phyloP scores from a whole-genome alignment of 2,888 invertebrate species.

The Lithophane socia region DNA sequence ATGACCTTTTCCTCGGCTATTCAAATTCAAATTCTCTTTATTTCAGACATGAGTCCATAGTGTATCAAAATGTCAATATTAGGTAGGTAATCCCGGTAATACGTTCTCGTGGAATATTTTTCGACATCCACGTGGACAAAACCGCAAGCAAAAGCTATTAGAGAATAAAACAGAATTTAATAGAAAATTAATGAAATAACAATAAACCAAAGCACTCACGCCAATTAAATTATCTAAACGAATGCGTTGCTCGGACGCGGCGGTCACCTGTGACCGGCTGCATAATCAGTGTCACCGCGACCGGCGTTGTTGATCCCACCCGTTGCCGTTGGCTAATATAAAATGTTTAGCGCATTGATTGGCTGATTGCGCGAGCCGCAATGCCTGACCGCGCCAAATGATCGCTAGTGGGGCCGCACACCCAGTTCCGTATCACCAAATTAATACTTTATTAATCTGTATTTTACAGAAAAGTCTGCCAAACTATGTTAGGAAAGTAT shows the following conservation, averaged over 20 bases:
- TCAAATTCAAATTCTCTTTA: no score
- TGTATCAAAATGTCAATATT: no score
- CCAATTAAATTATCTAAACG: constrained; percentile 8
- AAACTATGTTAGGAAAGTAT: not conserved
- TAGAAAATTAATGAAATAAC: not conserved
- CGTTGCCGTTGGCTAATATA: constrained; percentile 25
- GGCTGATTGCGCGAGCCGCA: constrained; percentile 53
- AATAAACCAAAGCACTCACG: not conserved
- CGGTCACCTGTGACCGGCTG: constrained; percentile 5
- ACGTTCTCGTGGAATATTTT: no score
- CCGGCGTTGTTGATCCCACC: constrained; percentile 23
- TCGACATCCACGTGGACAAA: no score
- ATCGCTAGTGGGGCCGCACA: not conserved
- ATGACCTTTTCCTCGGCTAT: no score
- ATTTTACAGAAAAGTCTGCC: not conserved
- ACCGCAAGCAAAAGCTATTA: no score
- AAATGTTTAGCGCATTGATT: constrained; percentile 59
- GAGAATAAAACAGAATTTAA: no score
- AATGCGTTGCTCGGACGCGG: not conserved
- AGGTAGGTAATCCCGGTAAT: no score
- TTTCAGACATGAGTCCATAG: no score
- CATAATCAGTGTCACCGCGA: constrained; percentile 41
- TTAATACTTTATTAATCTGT: not conserved
- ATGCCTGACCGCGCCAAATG: constrained; percentile 49
- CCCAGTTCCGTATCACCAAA: no score